Percentiles rank a stretch among this genome's conserved stretches.
phyloP scores from a whole-genome alignment of 2,797 vertebrate genomes.

The Microctenopoma stevenorrisi region DNA sequence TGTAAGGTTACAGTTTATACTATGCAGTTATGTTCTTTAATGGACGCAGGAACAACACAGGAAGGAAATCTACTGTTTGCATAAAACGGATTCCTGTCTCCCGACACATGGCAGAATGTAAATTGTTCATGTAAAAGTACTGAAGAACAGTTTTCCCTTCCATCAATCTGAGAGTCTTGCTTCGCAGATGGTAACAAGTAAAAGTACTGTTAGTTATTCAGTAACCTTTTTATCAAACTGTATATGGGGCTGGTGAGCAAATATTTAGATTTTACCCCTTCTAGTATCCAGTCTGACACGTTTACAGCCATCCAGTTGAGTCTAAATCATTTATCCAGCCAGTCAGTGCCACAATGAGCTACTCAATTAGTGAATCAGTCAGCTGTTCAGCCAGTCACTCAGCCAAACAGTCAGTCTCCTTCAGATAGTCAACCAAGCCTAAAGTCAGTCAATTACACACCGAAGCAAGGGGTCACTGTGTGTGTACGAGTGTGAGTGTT shows the following conservation, averaged over 20 bases:
- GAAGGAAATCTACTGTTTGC: no score
- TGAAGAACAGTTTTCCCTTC: no score
- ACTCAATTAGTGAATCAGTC: constrained; percentile 65
- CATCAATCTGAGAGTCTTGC: no score
- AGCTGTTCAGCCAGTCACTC: constrained; percentile 58
- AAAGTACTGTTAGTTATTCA: no score
- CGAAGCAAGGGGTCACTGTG: constrained; percentile 10
- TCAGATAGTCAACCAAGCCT: constrained; percentile 59
- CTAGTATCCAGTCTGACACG: constrained; percentile 6
- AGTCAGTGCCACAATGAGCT: constrained; percentile 58
- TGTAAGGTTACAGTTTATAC: no score
- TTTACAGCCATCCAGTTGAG: constrained; percentile 35
- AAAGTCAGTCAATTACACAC: constrained; percentile 61
- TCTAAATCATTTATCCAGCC: constrained; percentile 48
- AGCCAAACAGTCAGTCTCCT: constrained; percentile 43
- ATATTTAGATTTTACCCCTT: not conserved
- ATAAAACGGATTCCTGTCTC: no score
- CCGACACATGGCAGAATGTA: no score
- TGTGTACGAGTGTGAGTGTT: constrained; percentile 24
- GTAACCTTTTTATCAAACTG: no score
- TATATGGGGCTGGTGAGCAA: not conserved
- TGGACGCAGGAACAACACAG: no score
- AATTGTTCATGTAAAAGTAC: no score
- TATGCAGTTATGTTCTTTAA: no score
- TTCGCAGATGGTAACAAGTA: no score